Evolutionary conservation across 2,888 invertebrate genomes (phyloP).

Genomic region (Drosophila engyochracea): DNA sequence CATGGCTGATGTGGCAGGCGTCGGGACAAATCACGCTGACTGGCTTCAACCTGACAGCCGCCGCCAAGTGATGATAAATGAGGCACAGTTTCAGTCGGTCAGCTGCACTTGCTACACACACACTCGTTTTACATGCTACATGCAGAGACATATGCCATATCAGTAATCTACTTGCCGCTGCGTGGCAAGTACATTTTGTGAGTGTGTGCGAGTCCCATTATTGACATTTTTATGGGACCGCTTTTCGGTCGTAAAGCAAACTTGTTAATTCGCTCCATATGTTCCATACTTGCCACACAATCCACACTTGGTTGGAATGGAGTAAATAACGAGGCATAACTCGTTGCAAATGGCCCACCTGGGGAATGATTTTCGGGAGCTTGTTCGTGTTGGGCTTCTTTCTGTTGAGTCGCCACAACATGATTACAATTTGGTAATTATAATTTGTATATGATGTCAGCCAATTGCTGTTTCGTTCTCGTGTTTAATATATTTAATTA

Average conservation of each 20-base stretch:
- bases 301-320: conserved; percentile 15
- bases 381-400: conserved; percentile 9
- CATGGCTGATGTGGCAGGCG: conserved; percentile 54
- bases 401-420: conserved; percentile 11
- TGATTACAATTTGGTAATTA: conserved; percentile 42
- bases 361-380: conserved; percentile 30
- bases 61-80: conserved; percentile 71
- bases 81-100: conserved; percentile 63
- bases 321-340: conserved; percentile 31
- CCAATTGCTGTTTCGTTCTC: conserved; percentile 23
- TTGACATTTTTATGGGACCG: conserved; percentile 73
- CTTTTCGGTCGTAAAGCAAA: conserved; percentile 58
- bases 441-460: conserved; percentile 27
- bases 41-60: conserved; percentile 64
- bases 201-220: conserved; percentile 45
- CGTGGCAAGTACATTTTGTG: conserved; percentile 14
- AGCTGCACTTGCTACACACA: conserved; percentile 53
- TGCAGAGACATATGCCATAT: conserved; percentile 51
- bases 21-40: conserved; percentile 72
- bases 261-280: conserved; percentile 72
- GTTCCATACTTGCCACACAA: conserved; percentile 23
- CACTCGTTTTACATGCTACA: conserved; percentile 34
- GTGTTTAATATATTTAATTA: conserved; percentile 20
- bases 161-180: conserved; percentile 52
- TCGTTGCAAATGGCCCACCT: conserved; percentile 43